These are phyloP conservation scores for Lemur catta DNA, from an alignment of 2,797 vertebrate genomes.

Conservation along the genomic window DNA sequence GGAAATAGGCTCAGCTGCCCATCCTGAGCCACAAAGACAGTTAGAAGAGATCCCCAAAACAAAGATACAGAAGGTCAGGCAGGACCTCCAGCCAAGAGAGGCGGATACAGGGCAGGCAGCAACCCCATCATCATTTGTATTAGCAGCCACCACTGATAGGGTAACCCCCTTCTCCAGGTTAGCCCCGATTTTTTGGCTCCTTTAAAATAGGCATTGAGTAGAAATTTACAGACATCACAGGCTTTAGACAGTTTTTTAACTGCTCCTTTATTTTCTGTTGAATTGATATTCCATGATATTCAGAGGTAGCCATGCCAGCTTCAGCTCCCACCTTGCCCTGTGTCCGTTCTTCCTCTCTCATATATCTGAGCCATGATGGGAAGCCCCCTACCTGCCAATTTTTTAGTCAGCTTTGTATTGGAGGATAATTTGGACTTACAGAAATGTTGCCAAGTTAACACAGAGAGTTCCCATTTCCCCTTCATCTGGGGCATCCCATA, in stretches of 20 bases:
- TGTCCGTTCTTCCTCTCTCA: background rate
- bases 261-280: background rate
- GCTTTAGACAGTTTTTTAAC: background rate
- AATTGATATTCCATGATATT: fast-evolving
- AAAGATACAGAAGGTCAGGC: background rate
- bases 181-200: background rate
- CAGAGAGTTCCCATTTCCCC: too few species aligned
- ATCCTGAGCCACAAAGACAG: background rate
- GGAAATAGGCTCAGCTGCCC: background rate
- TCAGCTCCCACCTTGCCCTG: background rate
- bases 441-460: background rate
- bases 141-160: fast-evolving
- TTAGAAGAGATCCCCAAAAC: background rate
- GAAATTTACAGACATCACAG: background rate
- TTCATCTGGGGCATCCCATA: fast-evolving
- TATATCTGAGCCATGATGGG: background rate
- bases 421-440: background rate
- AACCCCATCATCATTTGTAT: background rate
- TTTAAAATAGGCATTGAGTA: background rate
- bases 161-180: background rate
- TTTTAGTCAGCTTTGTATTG: background rate
- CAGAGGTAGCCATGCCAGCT: too few species aligned
- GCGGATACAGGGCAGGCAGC: fast-evolving
- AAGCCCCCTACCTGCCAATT: fast-evolving
- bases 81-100: background rate